Conservation (phyloP, 23 tunicate genomes). For the Styela plicata region DNA sequence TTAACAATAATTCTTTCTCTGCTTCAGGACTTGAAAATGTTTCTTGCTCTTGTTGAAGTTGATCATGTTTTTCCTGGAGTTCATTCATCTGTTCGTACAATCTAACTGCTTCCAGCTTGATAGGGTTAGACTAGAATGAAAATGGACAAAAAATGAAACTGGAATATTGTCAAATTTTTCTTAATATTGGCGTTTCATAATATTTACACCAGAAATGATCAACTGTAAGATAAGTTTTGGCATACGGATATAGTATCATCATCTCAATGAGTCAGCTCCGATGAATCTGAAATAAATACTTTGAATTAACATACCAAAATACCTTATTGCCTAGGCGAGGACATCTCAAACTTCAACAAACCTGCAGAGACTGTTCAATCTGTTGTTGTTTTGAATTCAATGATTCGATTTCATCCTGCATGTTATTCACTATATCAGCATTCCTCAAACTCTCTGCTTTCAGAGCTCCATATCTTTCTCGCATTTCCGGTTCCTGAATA, state of each 20-base stretch:
- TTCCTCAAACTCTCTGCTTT: conserved; percentile 56
- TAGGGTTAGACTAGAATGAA: conserved; percentile 41
- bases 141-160: no score
- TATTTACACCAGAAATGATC: no score
- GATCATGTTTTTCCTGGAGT: conserved; percentile 47
- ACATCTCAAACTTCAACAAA: no score
- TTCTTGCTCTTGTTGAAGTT: conserved; percentile 58
- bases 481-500: conserved; percentile 46
- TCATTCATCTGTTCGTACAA: conserved; percentile 42
- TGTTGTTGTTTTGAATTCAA: conserved; percentile 53
- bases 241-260: no score
- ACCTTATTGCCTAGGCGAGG: no score
- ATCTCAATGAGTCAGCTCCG: no score
- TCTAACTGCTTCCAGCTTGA: conserved; percentile 77
- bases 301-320: no score
- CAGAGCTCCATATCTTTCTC: conserved; percentile 44
- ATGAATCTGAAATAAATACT: no score
- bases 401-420: conserved; percentile 62
- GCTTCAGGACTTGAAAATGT: conserved; percentile 66
- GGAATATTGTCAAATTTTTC: no score
- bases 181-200: no score
- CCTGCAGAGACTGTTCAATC: conserved; percentile 22
- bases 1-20: conserved; percentile 66
- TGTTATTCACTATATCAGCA: conserved; percentile 32
- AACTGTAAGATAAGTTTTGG: no score